Base-by-base conservation (phyloP, 2,888 invertebrate species). In the Noctua janthe region DNA sequence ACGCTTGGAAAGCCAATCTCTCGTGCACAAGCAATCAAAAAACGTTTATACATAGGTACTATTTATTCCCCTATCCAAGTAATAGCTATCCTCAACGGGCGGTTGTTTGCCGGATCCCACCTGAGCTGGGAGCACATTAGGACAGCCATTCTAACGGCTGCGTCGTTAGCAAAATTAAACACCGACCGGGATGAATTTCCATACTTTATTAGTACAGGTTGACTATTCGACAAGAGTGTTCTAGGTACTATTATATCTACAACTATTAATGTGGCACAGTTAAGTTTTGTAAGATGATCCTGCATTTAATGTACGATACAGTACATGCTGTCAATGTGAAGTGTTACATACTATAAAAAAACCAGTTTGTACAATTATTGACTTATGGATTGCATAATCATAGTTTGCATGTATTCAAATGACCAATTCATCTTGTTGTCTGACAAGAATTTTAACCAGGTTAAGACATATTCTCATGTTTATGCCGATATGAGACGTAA, bases 91-190 rank as follows among this genome's bases (percentile, higher is more conserved):
- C 64, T 72, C 77, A 72, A 80, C 75, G 54, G 29, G 23, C 59
- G 69, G 70, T 66, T 76, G 77, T 78, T 83, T 71, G 70, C 47
- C 39, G 35, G 85, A 72, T 64, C 77, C 78, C 81, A 83, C 85
- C 75, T 89, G 81, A 85, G 78, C 72, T 71, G 59, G 56, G 62
- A 85, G 62, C 78, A 73, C 78, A 81, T 86, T 77, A 84, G 73
- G 75, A 74, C 64, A 17, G 56, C 79, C 74, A 88, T 83, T 87
- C 39, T 75, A 71, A 39, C 71, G 64, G 67, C 80, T 73, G 67
- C 39, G 71, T 78, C 79, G 76, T 82, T 87, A 83, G 72, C 67
- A 47, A 72, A 80, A 83, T 87, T 79, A 82, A 82, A 82, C 62
- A 70, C n/a, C 81, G 51, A 49, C 35, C 10, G 71, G 49, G 49